These are phyloP conservation scores for Paelopatides confundens DNA, from an alignment of 53 echinoderm and acorn worm species.

Conservation along the genomic window DNA sequence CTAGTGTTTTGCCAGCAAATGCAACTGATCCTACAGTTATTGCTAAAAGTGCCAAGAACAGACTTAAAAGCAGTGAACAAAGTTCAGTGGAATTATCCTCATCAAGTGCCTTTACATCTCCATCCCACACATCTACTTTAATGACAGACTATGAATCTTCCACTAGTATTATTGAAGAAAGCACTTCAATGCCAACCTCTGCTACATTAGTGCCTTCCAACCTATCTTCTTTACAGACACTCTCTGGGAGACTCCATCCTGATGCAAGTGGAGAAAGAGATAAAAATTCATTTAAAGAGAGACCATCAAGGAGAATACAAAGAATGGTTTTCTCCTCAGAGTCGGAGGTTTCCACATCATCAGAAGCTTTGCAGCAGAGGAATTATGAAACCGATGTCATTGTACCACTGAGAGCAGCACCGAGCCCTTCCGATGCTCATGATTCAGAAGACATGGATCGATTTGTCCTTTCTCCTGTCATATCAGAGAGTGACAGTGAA, in stretches of 20 bases:
- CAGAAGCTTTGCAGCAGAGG: conserved; percentile 45
- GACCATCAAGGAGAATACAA: background rate
- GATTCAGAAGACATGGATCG: conserved; percentile 45
- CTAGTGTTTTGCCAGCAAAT: background rate
- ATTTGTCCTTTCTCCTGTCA: conserved; percentile 44
- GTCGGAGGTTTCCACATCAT: conserved; percentile 30
- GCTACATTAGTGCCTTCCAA: background rate
- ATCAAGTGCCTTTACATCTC: conserved; percentile 1
- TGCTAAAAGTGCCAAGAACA: background rate
- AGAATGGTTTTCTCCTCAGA: background rate
- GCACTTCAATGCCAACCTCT: background rate
- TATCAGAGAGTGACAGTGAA: conserved; percentile 45
- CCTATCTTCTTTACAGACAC: background rate
- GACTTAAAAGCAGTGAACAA: background rate
- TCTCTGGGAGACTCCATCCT: background rate
- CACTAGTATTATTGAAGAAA: background rate
- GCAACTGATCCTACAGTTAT: background rate
- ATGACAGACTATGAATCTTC: background rate
- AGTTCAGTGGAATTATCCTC: background rate
- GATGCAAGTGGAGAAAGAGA: background rate
- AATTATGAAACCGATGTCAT: conserved; percentile 50
- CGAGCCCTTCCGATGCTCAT: conserved; percentile 42
- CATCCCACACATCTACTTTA: background rate
- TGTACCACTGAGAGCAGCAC: conserved; percentile 48
- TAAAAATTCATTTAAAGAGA: background rate